Conservation (phyloP, 1,140 invertebrate genomes). For the roundworm (Caenorhabditis elegans) region WBcel235 BX284603.4:9235001-9235500, state of each 20-base stretch:
- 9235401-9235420: constrained; percentile 90
- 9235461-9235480: constrained; percentile 94
- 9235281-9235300: constrained; percentile 52
- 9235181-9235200: constrained; percentile 11
- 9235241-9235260: too few species aligned
- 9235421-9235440: constrained; percentile 94
- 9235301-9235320: constrained; percentile 57
- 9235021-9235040: constrained; percentile 26
- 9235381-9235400: constrained; percentile 94
- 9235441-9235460: constrained; percentile 89
- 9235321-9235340: constrained; percentile 76
- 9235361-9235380: constrained; percentile 90
- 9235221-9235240: background rate
- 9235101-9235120: background rate
- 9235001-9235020: background rate
- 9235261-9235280: constrained; percentile 37
- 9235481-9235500: constrained; percentile 89
- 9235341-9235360: constrained; percentile 91
- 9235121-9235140: constrained; percentile 43
- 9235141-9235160: constrained; percentile 62
- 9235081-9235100: constrained; percentile 2
- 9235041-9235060: background rate
- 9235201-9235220: background rate
- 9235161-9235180: background rate
- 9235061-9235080: constrained; percentile 25